Conservation (phyloP, 1,140 invertebrate species). For the Chymomyza costata region DNA sequence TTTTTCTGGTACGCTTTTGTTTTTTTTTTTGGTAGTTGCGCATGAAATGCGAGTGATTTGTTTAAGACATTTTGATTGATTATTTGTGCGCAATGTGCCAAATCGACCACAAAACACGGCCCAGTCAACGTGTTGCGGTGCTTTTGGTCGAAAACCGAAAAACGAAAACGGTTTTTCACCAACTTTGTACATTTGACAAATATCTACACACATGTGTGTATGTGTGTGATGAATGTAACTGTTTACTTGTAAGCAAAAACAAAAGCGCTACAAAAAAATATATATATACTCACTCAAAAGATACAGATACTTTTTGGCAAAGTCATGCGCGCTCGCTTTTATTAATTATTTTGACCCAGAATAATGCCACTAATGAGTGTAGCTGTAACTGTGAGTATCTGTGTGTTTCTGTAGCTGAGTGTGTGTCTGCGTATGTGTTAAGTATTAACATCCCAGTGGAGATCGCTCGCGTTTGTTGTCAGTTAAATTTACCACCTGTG, state of each 20-base stretch:
- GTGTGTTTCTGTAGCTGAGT: no score
- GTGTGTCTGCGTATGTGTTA: constrained; percentile 22
- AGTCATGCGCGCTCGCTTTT: constrained; percentile 55
- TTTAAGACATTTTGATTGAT: constrained; percentile 74
- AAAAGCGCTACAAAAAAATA: no score
- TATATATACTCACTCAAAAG: no score
- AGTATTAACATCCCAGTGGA: constrained; percentile 37
- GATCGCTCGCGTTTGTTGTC: constrained; percentile 65
- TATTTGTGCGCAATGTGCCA: constrained; percentile 56
- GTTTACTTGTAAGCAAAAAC: no score
- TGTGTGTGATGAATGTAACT: no score
- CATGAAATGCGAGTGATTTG: constrained; percentile 64
- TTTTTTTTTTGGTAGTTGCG: constrained; percentile 58
- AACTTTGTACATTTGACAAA: no score
- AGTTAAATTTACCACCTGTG: constrained; percentile 71
- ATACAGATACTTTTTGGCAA: constrained; percentile 39
- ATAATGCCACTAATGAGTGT: constrained; percentile 25
- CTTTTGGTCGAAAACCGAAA: no score
- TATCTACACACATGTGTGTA: no score
- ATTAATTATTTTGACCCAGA: constrained; percentile 72
- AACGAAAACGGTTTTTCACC: no score
- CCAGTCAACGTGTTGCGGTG: no score
- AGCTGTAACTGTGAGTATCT: constrained; percentile 7
- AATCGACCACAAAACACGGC: constrained; percentile 53
- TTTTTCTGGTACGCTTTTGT: constrained; percentile 27